A percentile compares a stretch with the other conserved stretches of the same genome.
Evolutionary conservation across 2,888 invertebrate species (phyloP).

Genomic region (Pterostichus niger): DNA sequence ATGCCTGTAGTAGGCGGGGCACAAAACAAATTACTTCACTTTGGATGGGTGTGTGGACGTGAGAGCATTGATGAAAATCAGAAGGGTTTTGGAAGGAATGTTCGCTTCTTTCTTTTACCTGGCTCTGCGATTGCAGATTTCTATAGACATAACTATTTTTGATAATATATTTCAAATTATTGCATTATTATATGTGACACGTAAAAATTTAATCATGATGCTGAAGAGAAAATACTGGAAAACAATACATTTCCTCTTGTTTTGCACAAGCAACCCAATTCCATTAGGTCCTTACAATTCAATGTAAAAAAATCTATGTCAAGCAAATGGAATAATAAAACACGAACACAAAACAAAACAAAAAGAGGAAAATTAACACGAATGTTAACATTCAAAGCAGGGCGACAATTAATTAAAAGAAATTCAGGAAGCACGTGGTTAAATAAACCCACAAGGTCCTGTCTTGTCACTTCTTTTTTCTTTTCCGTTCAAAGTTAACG

Average conservation of each 20-base stretch:
- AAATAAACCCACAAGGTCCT: conserved; percentile 15
- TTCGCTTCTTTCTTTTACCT: too few species aligned
- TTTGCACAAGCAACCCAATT: conserved; percentile 18
- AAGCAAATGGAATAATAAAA: conserved; percentile 44
- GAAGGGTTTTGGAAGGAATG: neutral
- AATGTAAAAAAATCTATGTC: conserved; percentile 30
- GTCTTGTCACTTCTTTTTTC: conserved; percentile 35
- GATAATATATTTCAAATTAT: too few species aligned
- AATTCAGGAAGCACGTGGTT: conserved; percentile 42
- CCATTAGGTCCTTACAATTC: neutral
- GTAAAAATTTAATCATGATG: too few species aligned
- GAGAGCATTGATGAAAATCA: neutral
- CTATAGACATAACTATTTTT: too few species aligned
- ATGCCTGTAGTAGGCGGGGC: conserved; percentile 18
- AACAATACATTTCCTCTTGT: conserved; percentile 16
- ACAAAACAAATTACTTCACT: conserved; percentile 27
- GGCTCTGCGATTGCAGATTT: too few species aligned
- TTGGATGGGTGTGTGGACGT: conserved; percentile 10
- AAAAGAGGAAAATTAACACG: conserved; percentile 37
- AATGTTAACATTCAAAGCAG: conserved; percentile 50
- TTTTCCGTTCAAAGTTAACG: conserved; percentile 36
- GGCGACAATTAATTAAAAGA: conserved; percentile 59
- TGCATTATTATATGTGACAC: too few species aligned
- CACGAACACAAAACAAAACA: conserved; percentile 36
- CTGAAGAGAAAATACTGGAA: neutral